Conservation (phyloP, 53 echinoderm and acorn worm genomes). For the Astropecten irregularis region DNA sequence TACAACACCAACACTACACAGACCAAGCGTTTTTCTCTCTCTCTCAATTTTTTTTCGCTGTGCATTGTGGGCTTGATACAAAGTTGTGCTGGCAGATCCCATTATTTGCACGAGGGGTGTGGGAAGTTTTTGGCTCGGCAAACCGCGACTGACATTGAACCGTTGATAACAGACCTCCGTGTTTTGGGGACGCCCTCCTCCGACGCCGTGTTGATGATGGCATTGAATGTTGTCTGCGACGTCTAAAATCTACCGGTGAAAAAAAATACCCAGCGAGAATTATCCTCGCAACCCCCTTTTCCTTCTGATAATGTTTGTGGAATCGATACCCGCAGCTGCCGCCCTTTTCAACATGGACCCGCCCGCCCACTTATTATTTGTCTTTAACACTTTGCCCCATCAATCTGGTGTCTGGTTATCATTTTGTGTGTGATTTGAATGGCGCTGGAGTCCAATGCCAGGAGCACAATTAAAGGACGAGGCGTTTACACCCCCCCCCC, state of each 20-base stretch:
- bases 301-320: too few species aligned
- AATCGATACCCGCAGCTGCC: neutral
- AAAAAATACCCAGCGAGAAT: too few species aligned
- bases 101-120: conserved; percentile 23
- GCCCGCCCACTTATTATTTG: neutral
- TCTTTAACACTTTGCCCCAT: neutral
- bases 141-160: too few species aligned
- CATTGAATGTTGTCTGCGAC: too few species aligned
- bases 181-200: too few species aligned
- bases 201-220: too few species aligned
- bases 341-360: neutral
- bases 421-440: neutral
- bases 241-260: too few species aligned
- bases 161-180: too few species aligned
- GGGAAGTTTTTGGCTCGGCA: neutral
- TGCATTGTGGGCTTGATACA: conserved; percentile 33
- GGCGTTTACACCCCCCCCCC: too few species aligned
- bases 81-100: conserved; percentile 29
- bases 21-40: neutral
- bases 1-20: neutral
- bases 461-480: conserved; percentile 5
- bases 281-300: too few species aligned
- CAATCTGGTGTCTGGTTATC: conserved; percentile 34
- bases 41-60: conserved; percentile 5
- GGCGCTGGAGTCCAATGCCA: conserved; percentile 26